Conservation (phyloP, 2,888 invertebrate genomes). For the Trissoscelio sp. region DNA sequence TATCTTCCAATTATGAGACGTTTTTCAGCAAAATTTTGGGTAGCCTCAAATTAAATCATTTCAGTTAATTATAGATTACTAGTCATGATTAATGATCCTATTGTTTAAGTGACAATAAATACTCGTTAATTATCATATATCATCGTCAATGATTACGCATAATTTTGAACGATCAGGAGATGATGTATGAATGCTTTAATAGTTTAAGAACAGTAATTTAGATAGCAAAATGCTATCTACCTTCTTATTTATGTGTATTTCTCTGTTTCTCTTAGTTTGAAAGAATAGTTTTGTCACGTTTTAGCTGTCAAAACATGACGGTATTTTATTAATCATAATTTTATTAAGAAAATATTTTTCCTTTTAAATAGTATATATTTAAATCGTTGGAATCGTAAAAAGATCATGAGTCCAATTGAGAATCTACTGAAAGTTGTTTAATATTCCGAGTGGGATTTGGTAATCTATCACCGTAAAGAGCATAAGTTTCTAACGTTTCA, state of each 20-base stretch:
- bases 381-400: no score
- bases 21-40: slow-evolving; percentile 22
- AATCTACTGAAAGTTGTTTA: slow-evolving; percentile 44
- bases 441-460: slow-evolving; percentile 32
- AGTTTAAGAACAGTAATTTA: slow-evolving; percentile 36
- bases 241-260: slow-evolving; percentile 24
- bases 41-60: neutral
- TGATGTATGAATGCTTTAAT: slow-evolving; percentile 52
- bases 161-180: slow-evolving; percentile 37
- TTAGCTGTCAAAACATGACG: neutral
- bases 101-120: slow-evolving; percentile 55
- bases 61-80: slow-evolving; percentile 2
- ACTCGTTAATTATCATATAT: slow-evolving; percentile 47
- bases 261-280: neutral
- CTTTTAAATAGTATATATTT: neutral
- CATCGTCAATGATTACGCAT: slow-evolving; percentile 56
- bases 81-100: slow-evolving; percentile 51
- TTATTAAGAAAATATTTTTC: neutral
- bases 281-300: slow-evolving; percentile 1
- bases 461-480: slow-evolving; percentile 46
- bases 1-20: slow-evolving; percentile 3
- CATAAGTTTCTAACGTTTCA: slow-evolving; percentile 64
- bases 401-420: slow-evolving; percentile 11
- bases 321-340: no score
- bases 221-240: slow-evolving; percentile 42